Evolutionary conservation across 1,140 invertebrate genomes (phyloP), one percentile per base, ranked within the genome.

Genomic region (Pachyrhynchus sulphureomaculatus): DNA sequence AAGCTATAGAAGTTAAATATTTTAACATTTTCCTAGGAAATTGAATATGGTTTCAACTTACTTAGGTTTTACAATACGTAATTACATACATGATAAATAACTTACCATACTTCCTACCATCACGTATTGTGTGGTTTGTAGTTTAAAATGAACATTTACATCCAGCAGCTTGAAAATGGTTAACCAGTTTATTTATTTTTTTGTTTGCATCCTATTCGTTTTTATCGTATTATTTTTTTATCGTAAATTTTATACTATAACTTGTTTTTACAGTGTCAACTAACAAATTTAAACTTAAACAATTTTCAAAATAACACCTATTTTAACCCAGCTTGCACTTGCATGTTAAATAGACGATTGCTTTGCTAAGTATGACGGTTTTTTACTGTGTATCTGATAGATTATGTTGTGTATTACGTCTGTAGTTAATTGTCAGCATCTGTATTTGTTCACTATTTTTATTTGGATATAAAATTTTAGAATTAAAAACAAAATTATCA

Each of bases 161-260:
- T n/a, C n/a, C n/a, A n/a, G n/a, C n/a, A n/a, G 8, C 29, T 32
- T 52, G 20, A 52, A 52, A 37, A 37, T 52, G 34, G 34, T 52
- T 51, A 36, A 52, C 15, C 49, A 36, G 29, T 37, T 15, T 29
- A n/a, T n/a, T n/a, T n/a, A n/a, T n/a, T n/a, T n/a, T n/a, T n/a
- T 26, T 29, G 24, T 24, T 48, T 48, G 21, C 23, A 29, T 15
- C 24, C 5, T 48, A 32, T 48, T 51, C 20, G 32, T 51, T 51
- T 18, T n/a, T n/a, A n/a, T n/a, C n/a, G n/a, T n/a, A n/a, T n/a
- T n/a, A n/a, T n/a, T n/a, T n/a, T n/a, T n/a, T n/a, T 17, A 51
- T 51, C 34, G 45, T 48, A 48, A 23, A 3, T 29, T 26, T 48
- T 32, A 48, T 29, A 48, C 24, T 48, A 18, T 3, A 10, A 44